phyloP scores from a whole-genome alignment of 2,113 vertebrate genomes.

The Chinchilla lanigera region DNA sequence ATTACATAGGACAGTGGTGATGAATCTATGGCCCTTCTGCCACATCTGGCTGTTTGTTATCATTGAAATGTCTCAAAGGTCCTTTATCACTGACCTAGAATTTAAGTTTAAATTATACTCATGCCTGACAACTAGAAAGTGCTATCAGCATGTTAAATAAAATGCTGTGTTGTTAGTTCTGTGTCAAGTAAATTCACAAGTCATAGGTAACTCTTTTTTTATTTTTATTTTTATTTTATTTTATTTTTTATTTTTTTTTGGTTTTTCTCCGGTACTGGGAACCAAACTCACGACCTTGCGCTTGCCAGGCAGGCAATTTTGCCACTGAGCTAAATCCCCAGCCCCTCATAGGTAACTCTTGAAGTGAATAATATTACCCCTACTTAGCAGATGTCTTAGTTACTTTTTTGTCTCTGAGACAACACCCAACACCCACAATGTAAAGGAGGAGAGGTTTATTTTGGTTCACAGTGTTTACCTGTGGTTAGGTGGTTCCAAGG shows the following conservation, averaged over 20 bases:
- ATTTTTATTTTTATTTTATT: too few relatives aligned
- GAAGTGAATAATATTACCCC: background rate
- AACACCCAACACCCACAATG: background rate
- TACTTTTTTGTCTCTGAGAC: background rate
- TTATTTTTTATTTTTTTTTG: too few relatives aligned
- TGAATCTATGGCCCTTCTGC: background rate
- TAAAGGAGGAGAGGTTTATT: background rate
- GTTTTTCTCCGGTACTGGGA: too few relatives aligned
- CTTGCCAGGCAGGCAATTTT: too few relatives aligned
- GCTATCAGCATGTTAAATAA: background rate
- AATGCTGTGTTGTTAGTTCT: background rate
- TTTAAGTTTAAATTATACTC: conserved; percentile 19
- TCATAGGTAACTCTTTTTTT: background rate
- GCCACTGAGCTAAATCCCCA: too few relatives aligned
- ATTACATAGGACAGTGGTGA: background rate
- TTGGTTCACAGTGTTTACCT: background rate
- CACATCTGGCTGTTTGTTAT: background rate
- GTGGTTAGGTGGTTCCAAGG: background rate
- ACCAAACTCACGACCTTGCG: too few relatives aligned
- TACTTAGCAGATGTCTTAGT: background rate
- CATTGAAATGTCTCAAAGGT: background rate
- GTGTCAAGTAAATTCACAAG: background rate
- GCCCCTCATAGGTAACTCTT: background rate
- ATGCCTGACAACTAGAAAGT: conserved; percentile 5
- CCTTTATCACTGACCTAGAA: background rate